Percentiles rank a stretch among this genome's conserved stretches.
These are phyloP conservation scores for Drosophila repleta DNA, from an alignment of 1,140 invertebrate species.

Conservation along the genomic window DNA sequence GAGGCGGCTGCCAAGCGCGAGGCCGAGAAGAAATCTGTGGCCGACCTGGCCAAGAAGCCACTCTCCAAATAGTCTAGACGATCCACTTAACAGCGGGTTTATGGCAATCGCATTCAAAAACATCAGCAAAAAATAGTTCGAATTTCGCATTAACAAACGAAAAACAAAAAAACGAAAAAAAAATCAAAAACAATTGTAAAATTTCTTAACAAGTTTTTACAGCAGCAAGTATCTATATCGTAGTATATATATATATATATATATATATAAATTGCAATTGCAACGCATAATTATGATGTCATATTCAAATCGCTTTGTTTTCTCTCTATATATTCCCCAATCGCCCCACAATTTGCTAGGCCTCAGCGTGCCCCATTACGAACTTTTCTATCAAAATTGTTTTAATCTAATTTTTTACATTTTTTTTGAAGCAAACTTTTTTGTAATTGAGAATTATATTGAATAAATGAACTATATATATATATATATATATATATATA, in stretches of 20 bases:
- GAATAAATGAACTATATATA: too few species aligned
- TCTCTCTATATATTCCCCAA: too few species aligned
- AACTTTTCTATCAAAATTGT: conserved; percentile 5
- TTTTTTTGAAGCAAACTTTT: conserved; percentile 41
- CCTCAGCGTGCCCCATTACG: too few species aligned
- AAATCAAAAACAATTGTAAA: background rate
- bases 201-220: background rate
- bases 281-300: conserved; percentile 8
- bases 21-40: conserved; percentile 89
- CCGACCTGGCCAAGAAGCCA: conserved; percentile 49
- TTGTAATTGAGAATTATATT: conserved; percentile 74
- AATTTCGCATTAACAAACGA: conserved; percentile 13
- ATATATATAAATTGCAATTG: conserved; percentile 15
- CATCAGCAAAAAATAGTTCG: conserved; percentile 28
- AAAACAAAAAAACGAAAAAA: conserved; percentile 12
- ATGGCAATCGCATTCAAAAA: conserved; percentile 52
- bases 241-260: too few species aligned
- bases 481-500: conserved; percentile 31
- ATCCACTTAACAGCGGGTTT: conserved; percentile 10
- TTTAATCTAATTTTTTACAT: conserved; percentile 12
- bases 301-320: conserved; percentile 1
- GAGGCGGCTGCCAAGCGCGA: conserved; percentile 96
- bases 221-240: conserved; percentile 4
- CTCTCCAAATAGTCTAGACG: conserved; percentile 45
- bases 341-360: conserved; percentile 3